Base-by-base conservation (phyloP, 2,888 invertebrate genomes). In the Agrenia bidenticulata region DNA sequence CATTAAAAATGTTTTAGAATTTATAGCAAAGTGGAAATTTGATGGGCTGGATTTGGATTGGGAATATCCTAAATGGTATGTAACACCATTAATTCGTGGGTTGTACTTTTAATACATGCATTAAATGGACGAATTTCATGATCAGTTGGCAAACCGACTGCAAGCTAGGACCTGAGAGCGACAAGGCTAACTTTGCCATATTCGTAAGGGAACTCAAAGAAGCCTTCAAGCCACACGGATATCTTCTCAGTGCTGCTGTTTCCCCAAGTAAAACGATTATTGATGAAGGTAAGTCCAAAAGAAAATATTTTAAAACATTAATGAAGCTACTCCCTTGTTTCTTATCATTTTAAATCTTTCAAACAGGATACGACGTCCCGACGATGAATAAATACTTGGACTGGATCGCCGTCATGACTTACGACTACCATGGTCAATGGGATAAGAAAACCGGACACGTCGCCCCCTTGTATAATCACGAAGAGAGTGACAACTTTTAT, bases 261-360 rank as follows among this genome's bases (percentile, higher is more conserved):
- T 92, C 92, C 0, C 92, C 90, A 1, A 90, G 87, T 78, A 89
- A 89, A 80, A 85, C 85, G 68, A 90, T 94, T 1, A 87, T 92
- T 57, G 90, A 91, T 79, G 87, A 85, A 66, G 93, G 80, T 79
- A 64, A 19, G 5, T 5, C 19, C n/a, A 15, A 45, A 39, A 39
- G 39, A 59, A 5, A 13, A 23, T 32, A 2, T 2, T 51, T 23
- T 21, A 19, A 23, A 13, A 11, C 13, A 2, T 51, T 59, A 13
- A 54, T 11, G 15, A 21, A 23, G 23, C 26, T 19, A 11, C 9
- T 23, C 13, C 26, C 5, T 5, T 56, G 37, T 56, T 37, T 56
- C 4, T 32, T 27, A 39, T n/a, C 4, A 57, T 54, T 56, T 0
- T 17, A 32, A 21, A 9, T 42, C 23, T 11, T n/a, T 26, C 27